Percentiles rank a stretch among this genome's conserved stretches.
phyloP scores from a whole-genome alignment of 1,140 invertebrate genomes.

The Rhopalosiphum padi region DNA sequence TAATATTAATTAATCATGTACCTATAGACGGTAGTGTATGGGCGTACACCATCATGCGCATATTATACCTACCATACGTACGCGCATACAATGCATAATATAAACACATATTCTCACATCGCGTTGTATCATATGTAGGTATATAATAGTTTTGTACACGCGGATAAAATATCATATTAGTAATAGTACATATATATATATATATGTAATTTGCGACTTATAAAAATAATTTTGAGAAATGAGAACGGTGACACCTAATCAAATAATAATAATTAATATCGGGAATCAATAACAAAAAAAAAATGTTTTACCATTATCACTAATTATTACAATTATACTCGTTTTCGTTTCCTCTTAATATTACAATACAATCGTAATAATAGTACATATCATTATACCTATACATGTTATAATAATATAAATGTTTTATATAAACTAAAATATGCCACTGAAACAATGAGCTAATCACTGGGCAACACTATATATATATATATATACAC shows the following conservation, averaged over 20 bases:
- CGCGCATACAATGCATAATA: neutral
- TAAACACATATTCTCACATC: neutral
- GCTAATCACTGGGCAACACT: conserved; percentile 15
- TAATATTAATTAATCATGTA: conserved; percentile 7
- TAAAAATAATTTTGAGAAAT: conserved; percentile 51
- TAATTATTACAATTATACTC: neutral
- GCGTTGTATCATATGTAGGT: neutral
- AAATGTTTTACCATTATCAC: neutral
- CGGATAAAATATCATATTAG: neutral
- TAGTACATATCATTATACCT: neutral
- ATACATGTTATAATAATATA: neutral
- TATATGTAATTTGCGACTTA: conserved; percentile 23
- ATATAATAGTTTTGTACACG: conserved; percentile 3
- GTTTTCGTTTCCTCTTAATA: neutral
- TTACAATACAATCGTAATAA: neutral
- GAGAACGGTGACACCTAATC: neutral
- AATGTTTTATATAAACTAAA: neutral
- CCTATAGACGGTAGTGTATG: neutral
- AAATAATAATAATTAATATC: neutral
- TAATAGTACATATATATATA: neutral
- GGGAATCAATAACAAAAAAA: neutral
- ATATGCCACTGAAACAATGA: conserved; percentile 10
- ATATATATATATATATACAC: neutral
- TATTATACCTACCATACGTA: neutral
- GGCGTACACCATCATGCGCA: neutral